phyloP scores from a whole-genome alignment of 2,113 vertebrate species.

The Gobius niger region DNA sequence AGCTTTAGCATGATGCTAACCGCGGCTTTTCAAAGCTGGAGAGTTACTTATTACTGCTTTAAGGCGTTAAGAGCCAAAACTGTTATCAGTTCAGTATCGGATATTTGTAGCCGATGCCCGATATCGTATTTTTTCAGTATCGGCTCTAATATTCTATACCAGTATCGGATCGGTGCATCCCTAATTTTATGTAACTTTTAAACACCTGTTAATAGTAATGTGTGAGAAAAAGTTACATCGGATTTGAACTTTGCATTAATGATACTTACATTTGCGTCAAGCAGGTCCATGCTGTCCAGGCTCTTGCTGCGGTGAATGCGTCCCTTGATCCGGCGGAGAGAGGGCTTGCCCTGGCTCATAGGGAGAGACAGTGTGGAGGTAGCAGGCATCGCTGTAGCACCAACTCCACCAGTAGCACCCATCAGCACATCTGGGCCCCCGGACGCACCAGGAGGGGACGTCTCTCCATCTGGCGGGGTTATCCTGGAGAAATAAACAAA shows the following conservation, averaged over 20 bases:
- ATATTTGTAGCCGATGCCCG: too few species aligned
- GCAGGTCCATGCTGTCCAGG: constrained; percentile 92
- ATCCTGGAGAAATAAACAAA: constrained; percentile 77
- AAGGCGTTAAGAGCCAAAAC: too few species aligned
- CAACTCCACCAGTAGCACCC: constrained; percentile 66
- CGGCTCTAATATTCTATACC: too few species aligned
- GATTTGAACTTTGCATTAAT: background rate
- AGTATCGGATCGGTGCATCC: too few species aligned
- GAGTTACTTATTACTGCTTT: too few species aligned
- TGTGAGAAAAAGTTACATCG: background rate
- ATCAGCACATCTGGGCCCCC: constrained; percentile 53
- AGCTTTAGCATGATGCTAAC: too few species aligned
- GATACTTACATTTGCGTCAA: constrained; percentile 89
- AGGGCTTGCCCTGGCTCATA: constrained; percentile 91
- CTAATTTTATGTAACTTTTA: too few species aligned
- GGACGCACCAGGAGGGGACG: constrained; percentile 54
- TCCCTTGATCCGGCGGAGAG: constrained; percentile 93
- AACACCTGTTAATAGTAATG: too few species aligned
- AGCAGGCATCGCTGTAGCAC: constrained; percentile 84
- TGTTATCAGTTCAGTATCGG: too few species aligned
- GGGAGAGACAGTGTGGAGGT: constrained; percentile 79
- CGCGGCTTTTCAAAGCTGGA: too few species aligned
- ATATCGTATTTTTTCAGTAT: too few species aligned
- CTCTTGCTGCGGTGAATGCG: constrained; percentile 96
- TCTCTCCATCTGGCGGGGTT: constrained; percentile 77